Base-by-base conservation (phyloP, 2,797 vertebrate species). In the Notoglanidium macrostoma region DNA sequence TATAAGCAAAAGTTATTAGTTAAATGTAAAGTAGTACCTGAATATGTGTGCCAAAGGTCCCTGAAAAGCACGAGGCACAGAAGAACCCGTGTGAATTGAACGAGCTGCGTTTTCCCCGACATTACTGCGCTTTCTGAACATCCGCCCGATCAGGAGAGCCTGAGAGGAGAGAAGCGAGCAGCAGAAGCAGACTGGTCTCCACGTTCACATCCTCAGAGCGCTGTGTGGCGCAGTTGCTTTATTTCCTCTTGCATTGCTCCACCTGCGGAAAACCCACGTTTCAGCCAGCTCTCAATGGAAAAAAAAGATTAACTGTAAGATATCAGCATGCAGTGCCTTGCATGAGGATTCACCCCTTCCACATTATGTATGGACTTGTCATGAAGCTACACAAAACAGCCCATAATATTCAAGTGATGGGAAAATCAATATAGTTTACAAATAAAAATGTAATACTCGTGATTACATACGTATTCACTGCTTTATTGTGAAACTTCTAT, bases 211-310 rank as follows among this genome's bases (percentile, higher is more conserved):
- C 59, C 29, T 49, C 61, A 11, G 23, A 32, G 72, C 5, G 40
- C 61, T 8, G 32, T 5, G 46, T 73, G 44, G 63, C 74, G 29
- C 44, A 73, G 65, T 29, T 51, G 19, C 73, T 74, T 17, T 29
- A 44, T 21, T 67, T 44, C 3, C 21, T 55, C 68, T 46, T 5
- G 73, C 81, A 91, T 94, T 92, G 92, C 94, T 95, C 87, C 92
- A 89, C 32, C 70, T 91, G 90, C 90, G 94, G 94, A 95, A 95
- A 90, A 90, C 49, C 1, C 23, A 14, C 8, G 11, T 85, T 79
- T 26, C n/a, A 55, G 72, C 89, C 87, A 87, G 72, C 26, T 32
- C 1, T 23, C 19, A 40, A 26, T 32, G 44, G 78, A 51, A 32
- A 46, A 72, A 7, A 63, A 26, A 12, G 8, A 29, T 6, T 65